Percentiles rank a stretch among this genome's conserved stretches.
Conservation (phyloP, 2,113 vertebrate genomes). For the Polyodon spathula region DNA sequence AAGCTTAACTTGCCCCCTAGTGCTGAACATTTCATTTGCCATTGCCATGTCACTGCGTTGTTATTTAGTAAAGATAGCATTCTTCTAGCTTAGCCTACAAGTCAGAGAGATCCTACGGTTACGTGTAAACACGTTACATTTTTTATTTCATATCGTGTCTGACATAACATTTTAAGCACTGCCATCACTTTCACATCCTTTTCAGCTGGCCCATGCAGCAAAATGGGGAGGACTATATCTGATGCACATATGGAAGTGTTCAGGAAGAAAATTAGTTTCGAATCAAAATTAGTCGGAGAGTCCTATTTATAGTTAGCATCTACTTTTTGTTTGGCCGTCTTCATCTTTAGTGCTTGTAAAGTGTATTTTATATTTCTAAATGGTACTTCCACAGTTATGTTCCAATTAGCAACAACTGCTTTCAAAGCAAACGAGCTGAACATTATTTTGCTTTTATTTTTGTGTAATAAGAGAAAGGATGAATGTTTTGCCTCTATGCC, state of each 20-base stretch:
- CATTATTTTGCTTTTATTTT: neutral
- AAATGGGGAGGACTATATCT: conserved; percentile 1
- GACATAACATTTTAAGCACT: neutral
- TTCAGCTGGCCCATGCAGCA: neutral
- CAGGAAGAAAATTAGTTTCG: conserved; percentile 23
- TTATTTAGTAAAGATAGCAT: no score
- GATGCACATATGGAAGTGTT: conserved; percentile 24
- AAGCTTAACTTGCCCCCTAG: no score
- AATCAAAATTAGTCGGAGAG: conserved; percentile 23
- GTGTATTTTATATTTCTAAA: conserved; percentile 10
- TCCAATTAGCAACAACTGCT: neutral
- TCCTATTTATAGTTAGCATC: conserved; percentile 16
- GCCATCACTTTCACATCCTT: neutral
- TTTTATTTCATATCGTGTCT: no score
- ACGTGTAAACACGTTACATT: no score
- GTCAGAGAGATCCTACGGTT: no score
- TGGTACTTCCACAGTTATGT: neutral
- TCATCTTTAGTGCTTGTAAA: conserved; percentile 11
- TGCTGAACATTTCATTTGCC: no score
- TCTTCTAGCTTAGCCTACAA: no score
- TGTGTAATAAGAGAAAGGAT: no score
- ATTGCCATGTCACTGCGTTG: no score
- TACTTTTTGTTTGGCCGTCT: neutral
- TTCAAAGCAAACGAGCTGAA: neutral
- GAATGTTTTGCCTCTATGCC: no score